Evolutionary conservation across 2,113 vertebrate species (phyloP).

Genomic region (Pipra filicauda): DNA sequence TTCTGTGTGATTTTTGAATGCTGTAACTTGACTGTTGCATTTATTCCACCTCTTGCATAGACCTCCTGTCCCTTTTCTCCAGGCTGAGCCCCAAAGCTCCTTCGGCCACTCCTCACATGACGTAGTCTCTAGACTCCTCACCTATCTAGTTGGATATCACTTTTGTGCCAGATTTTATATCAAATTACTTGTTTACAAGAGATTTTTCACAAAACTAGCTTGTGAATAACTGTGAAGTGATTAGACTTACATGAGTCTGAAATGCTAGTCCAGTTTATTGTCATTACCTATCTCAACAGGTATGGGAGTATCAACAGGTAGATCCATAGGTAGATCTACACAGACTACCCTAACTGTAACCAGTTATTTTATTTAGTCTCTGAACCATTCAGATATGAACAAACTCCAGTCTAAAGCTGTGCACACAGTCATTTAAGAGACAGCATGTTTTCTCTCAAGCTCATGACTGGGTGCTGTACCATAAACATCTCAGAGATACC

Average conservation of each 20-base stretch:
- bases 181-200: neutral
- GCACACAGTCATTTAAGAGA: neutral
- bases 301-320: neutral
- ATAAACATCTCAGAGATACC: neutral
- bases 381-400: neutral
- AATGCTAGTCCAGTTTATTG: neutral
- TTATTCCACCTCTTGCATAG: neutral
- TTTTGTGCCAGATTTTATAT: neutral
- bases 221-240: neutral
- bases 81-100: neutral
- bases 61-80: neutral
- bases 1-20: neutral
- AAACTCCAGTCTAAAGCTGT: neutral
- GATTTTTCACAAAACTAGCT: neutral
- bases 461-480: neutral
- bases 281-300: neutral
- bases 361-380: neutral
- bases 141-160: neutral
- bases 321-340: neutral
- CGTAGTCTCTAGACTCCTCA: neutral
- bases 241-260: neutral
- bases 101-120: neutral
- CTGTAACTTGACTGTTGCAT: neutral
- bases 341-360: neutral
- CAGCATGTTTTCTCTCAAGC: neutral